phyloP scores from a whole-genome alignment of 2,797 vertebrate genomes.

The Betta splendens region DNA sequence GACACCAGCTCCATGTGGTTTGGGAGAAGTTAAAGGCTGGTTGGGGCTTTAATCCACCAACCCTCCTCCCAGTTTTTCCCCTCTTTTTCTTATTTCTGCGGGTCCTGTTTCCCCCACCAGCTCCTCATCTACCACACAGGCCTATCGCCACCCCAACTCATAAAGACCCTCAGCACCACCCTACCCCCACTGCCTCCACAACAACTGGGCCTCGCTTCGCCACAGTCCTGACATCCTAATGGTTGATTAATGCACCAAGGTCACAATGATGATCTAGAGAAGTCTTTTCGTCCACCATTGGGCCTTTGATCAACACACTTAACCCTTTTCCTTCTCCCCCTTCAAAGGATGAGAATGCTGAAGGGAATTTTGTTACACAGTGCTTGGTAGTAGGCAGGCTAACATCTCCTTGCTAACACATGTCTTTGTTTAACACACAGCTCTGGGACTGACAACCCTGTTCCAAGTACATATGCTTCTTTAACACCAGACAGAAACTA shows the following conservation, averaged over 20 bases:
- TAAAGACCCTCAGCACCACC: constrained; percentile 38
- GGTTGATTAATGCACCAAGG: constrained; percentile 75
- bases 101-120: constrained; percentile 53
- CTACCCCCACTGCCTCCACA: constrained; percentile 36
- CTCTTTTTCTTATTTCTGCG: constrained; percentile 65
- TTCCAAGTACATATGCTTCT: constrained; percentile 49
- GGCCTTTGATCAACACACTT: constrained; percentile 75
- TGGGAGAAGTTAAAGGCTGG: constrained; percentile 77
- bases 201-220: constrained; percentile 52
- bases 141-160: constrained; percentile 52
- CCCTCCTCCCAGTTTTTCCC: constrained; percentile 69
- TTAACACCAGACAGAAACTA: constrained; percentile 41
- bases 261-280: constrained; percentile 68
- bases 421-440: constrained; percentile 81
- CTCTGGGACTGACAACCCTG: constrained; percentile 62
- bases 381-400: constrained; percentile 62
- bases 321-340: constrained; percentile 70
- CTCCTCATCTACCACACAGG: constrained; percentile 53
- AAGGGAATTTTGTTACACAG: constrained; percentile 76
- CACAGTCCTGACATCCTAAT: constrained; percentile 58
- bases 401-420: constrained; percentile 78
- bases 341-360: constrained; percentile 66
- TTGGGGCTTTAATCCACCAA: constrained; percentile 73
- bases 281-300: constrained; percentile 63
- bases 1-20: constrained; percentile 78